Conservation (phyloP, 2,797 vertebrate genomes). For the Eulemur albifrons region DNA sequence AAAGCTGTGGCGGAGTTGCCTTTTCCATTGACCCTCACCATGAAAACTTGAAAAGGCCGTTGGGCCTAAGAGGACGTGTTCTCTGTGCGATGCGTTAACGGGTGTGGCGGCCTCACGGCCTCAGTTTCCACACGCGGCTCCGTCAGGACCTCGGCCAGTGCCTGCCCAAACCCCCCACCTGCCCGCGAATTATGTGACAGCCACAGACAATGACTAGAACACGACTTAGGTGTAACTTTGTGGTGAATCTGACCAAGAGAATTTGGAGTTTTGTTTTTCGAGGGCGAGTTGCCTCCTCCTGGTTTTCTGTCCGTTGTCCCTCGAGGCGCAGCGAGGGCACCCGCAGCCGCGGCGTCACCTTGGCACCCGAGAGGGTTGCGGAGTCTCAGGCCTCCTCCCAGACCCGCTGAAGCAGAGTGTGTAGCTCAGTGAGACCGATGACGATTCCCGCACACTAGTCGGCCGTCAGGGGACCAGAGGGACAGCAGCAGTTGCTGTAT, state of each 20-base stretch:
- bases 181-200: not conserved
- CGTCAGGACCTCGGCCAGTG: conserved; percentile 70
- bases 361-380: not conserved
- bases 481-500: not conserved
- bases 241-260: not conserved
- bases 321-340: not conserved
- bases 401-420: not conserved
- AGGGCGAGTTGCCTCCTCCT: not conserved
- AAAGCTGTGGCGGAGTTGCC: not conserved
- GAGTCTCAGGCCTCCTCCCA: not conserved
- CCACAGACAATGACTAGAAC: not conserved
- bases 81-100: not conserved
- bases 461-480: not conserved
- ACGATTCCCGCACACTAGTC: not conserved
- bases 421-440: not conserved
- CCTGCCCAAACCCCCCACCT: not conserved
- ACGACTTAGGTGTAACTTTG: not conserved
- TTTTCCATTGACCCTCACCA: conserved; percentile 14
- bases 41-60: not conserved
- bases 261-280: not conserved
- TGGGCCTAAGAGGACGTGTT: not conserved
- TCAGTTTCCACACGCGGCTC: not conserved
- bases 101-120: not conserved
- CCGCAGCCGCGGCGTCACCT: not conserved
- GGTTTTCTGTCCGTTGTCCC: conserved; percentile 8